Base-by-base conservation (phyloP, 1,140 invertebrate genomes). In the Diabrotica undecimpunctata region DNA sequence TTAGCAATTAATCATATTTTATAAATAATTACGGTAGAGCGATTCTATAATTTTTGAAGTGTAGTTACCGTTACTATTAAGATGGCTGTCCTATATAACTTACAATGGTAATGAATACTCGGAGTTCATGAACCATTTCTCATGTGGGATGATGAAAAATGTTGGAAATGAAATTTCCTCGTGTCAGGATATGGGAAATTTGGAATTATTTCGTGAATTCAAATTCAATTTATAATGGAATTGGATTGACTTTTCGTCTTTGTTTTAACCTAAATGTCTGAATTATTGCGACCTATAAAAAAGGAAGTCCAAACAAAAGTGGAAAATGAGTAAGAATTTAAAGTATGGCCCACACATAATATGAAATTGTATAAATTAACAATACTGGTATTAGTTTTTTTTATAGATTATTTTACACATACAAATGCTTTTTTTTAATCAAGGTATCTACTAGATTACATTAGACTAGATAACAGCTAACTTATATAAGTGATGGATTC, bases 71-170 rank as follows among this genome's bases (percentile, higher is more conserved):
- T 4, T 46, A 46, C 60, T 58, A 60, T 61, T 39, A 61, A 56
- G 59, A 62, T 39, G 38, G 39, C 41, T 50, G 53, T 66, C 61
- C 55, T 38, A 53, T 54, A 36, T 36, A 39, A 54, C 57, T 52
- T 38, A 55, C 57, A 54, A 10, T 59, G 14, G 63, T 59, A 54
- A 65, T 60, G 63, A 65, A 65, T 65, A 65, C 52, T 59, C 54
- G 38, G 38, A 64, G 37, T 55, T 64, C 62, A 64, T 57, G 62
- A 55, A 58, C 63, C 55, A 56, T 60, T 60, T 51, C 58, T 60
- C 58, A 50, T 60, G 38, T 10, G n/a, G 41, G 46, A 61, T 62
- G 65, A 66, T 66, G 65, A 66, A 60, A 52, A 41, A 61, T 62
- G 50, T 46, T 39, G 52, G 12, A 13, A 61, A 66, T 66, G 54